phyloP scores from a whole-genome alignment of 2,888 invertebrate genomes.

The Pristionchus arcanus region DNA sequence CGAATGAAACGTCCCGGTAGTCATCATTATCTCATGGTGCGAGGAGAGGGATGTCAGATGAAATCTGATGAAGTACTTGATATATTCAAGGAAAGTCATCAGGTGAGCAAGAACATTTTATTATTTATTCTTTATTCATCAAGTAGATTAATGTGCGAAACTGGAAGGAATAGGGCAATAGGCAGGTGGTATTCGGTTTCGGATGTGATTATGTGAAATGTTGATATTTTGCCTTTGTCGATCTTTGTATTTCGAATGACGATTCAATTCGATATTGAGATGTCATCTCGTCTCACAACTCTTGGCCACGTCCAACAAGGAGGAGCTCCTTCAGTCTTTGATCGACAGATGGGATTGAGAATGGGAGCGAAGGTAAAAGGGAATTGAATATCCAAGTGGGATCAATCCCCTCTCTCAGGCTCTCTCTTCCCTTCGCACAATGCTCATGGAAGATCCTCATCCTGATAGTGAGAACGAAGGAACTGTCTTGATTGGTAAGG shows the following conservation, averaged over 20 bases:
- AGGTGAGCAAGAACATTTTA: neutral
- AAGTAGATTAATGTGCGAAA: too few relatives aligned
- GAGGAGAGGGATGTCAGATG: slow-evolving; percentile 52
- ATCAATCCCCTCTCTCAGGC: neutral
- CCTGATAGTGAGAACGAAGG: slow-evolving; percentile 22
- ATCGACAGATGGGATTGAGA: slow-evolving; percentile 53
- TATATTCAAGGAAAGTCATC: neutral
- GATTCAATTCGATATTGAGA: neutral
- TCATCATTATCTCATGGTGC: slow-evolving; percentile 46
- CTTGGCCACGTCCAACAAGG: slow-evolving; percentile 52
- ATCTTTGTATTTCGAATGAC: too few relatives aligned
- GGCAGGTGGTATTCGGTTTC: too few relatives aligned
- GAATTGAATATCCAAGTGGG: neutral
- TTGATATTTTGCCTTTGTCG: too few relatives aligned
- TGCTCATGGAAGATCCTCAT: slow-evolving; percentile 23
- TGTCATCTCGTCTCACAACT: slow-evolving; percentile 17
- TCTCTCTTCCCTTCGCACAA: neutral
- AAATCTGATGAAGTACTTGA: neutral
- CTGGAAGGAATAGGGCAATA: too few relatives aligned
- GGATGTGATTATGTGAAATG: too few relatives aligned
- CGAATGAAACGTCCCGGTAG: slow-evolving; percentile 28
- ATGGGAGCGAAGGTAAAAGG: slow-evolving; percentile 50
- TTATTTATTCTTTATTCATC: neutral
- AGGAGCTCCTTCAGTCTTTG: slow-evolving; percentile 46
- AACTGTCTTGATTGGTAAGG: slow-evolving; percentile 26